Base-by-base conservation (phyloP, 2,113 vertebrate genomes). In the Seriola aureovittata region DNA sequence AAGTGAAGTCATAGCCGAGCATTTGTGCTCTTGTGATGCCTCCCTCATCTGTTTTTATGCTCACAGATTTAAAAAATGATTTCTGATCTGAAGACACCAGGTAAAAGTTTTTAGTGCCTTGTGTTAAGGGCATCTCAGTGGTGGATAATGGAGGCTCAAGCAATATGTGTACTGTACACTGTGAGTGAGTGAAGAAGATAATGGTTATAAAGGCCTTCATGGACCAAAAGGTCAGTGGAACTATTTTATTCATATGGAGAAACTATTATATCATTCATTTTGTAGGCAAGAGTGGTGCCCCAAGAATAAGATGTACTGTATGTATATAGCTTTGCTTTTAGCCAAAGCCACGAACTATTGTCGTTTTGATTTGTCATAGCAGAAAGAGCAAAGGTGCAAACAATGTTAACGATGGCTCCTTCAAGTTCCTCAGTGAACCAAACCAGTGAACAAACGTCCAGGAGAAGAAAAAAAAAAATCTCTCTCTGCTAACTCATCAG, bases 221-320 rank as follows among this genome's bases (percentile, higher is more conserved):
- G 4, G 13, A 55, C 59, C 16, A 60, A 79, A 82, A 65, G 46
- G 34, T 87, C 71, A 79, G 34, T 73, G 29, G 50, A 85, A 57
- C 46, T 0, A 52, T 85, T 58, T 55, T 44, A 78, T 74, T 77
- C 80, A 5, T 5, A 36, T 36, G 4, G 4, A 36, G 34, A 4
- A 36, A 36, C 4, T 36, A 6, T 36, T 36, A 36, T 5, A 36
- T 36, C 34, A 36, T 36, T 6, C 1, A 36, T 36, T 5, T 36
- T 36, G 34, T 6, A 36, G 1, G 34, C 34, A 36, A 36, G 5
- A 36, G 34, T 36, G 5, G 34, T 36, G 34, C 34, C 34, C 34
- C 34, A 5, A 36, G 34, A 36, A 36, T 36, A 6, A 36, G 34
- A 36, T 36, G 5, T 6, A 36, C 34, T 36, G 34, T 36, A 36